These are phyloP conservation scores for Solea senegalensis DNA, from an alignment of 2,113 vertebrate species.

Conservation along the genomic window DNA sequence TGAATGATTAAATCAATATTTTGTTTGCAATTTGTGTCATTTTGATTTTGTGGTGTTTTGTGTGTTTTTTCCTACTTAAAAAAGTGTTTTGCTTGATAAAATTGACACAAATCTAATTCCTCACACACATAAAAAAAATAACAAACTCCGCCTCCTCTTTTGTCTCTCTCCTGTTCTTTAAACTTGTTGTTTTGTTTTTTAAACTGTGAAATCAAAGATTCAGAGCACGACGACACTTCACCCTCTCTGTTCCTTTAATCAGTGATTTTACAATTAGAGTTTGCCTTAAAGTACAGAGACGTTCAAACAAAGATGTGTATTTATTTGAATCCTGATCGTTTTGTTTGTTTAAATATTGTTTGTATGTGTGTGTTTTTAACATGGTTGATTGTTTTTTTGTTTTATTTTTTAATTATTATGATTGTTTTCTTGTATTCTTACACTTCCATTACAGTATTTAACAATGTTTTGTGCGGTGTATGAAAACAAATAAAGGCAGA, in stretches of 20 bases:
- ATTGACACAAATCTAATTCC: no score
- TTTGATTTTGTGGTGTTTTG: no score
- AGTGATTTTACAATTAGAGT: constrained; percentile 68
- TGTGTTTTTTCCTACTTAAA: no score
- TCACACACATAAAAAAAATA: neutral
- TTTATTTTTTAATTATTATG: constrained; percentile 47
- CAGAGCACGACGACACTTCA: constrained; percentile 39
- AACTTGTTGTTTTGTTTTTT: constrained; percentile 14
- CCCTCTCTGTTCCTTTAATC: constrained; percentile 41
- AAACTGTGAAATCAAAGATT: constrained; percentile 21
- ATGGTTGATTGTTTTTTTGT: constrained; percentile 38
- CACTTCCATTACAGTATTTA: constrained; percentile 79
- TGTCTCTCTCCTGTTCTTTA: constrained; percentile 20
- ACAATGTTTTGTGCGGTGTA: constrained; percentile 78
- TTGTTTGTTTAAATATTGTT: constrained; percentile 47
- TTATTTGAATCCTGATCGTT: constrained; percentile 48
- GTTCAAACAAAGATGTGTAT: constrained; percentile 45
- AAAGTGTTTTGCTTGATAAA: no score
- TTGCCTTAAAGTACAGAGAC: constrained; percentile 76
- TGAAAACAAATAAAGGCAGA: constrained; percentile 80
- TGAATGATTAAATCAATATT: no score
- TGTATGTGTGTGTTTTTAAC: constrained; percentile 37
- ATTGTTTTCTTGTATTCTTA: constrained; percentile 68
- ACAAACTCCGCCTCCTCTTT: neutral
- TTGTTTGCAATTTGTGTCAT: no score